Evolutionary conservation across 2,888 invertebrate genomes (phyloP).

Genomic region (Melanotus villosus): DNA sequence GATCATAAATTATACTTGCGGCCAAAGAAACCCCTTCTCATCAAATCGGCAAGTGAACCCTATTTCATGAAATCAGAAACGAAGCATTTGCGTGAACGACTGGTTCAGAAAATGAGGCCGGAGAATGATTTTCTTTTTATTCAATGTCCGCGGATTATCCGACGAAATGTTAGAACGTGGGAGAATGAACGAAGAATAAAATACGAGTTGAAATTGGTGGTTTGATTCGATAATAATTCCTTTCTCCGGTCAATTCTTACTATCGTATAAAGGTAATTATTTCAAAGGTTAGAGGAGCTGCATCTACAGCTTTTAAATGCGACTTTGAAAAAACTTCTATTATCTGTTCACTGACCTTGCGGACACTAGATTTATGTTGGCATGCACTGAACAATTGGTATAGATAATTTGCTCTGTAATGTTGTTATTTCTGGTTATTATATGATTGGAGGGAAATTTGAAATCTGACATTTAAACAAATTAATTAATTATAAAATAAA

Average conservation of each 20-base stretch:
- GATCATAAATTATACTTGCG: neutral
- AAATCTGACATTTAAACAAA: no score
- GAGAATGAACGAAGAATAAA: neutral
- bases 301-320: no score
- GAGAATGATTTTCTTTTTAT: neutral
- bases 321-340: no score
- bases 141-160: neutral
- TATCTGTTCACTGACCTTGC: no score
- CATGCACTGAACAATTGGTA: no score
- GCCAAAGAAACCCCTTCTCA: neutral
- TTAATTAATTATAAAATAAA: no score
- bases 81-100: neutral
- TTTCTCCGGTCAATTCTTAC: neutral
- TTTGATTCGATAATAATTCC: conserved; percentile 2
- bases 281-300: no score
- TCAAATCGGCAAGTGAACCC: neutral
- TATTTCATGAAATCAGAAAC: neutral
- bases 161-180: neutral
- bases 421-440: no score
- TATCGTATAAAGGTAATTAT: neutral
- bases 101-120: neutral
- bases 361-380: no score
- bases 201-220: neutral
- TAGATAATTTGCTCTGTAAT: no score
- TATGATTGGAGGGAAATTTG: no score